Base-by-base conservation (phyloP, 35 echinoderm and acorn worm genomes). In the Apostichopus japonicus region DNA sequence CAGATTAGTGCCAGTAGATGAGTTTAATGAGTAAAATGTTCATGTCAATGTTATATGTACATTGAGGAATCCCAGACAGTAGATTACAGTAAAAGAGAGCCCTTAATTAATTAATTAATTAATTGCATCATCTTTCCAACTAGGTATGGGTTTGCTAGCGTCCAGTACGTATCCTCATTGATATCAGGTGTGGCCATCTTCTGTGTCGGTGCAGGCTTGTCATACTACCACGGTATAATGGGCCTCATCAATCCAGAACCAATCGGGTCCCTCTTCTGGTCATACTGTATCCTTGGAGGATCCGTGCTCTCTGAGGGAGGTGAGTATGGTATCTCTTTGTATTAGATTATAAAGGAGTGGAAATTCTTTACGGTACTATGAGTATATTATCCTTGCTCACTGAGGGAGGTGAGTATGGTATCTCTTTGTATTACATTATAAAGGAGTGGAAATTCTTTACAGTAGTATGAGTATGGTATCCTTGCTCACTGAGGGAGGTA, bases 141-240 rank as follows among this genome's bases (percentile, higher is more conserved):
- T 44, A 99, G 97, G 65, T 99, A 99, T 92, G 97, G 97, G 3
- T 99, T 88, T 81, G 77, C 93, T 57, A 96, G 54, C 78, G 83
- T 96, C 54, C 78, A 91, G 19, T 96, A 99, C 61, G 95, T 99
- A 57, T 95, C 97, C 25, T 99, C 97, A 13, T 80, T 99, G 62
- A 99, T 99, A 56, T 96, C 95, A 53, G 97, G 97, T 53, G 97
- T 99, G 23, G 97, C 90, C 63, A 93, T 99, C 15, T 99, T 99
- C 80, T 99, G 97, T 94, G 91, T 99, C 19, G 97, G 97, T 56
- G 95, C 97, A 62, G 97, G 97, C 16, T 83, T 99, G 13, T 96
- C 97, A 8, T 91, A 90, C 25, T 99, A 99, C 88, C 97, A 99
- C 72, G 97, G 97, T 75, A 96, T 99, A 51, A 93, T 84, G 77